Evolutionary conservation across 1,140 invertebrate species (phyloP).

Genomic region (Aphis craccivora): DNA sequence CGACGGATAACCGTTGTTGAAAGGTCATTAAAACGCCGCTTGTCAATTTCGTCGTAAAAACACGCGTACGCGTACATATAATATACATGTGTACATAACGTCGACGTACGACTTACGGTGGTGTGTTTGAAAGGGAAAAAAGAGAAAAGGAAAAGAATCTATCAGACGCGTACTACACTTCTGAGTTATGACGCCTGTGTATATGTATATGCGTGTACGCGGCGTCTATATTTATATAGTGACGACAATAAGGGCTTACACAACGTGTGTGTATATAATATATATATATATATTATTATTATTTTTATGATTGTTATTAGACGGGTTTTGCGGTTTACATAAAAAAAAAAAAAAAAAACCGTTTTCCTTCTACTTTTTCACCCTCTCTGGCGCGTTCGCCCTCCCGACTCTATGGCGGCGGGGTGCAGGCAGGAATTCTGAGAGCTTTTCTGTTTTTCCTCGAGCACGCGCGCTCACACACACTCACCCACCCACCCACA

Average conservation of each 20-base stretch:
- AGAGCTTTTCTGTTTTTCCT: constrained; percentile 37
- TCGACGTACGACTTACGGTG: neutral
- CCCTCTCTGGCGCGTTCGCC: neutral
- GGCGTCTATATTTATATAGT: neutral
- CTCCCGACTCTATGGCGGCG: neutral
- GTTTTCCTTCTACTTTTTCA: neutral
- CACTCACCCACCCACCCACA: neutral
- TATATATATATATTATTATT: neutral
- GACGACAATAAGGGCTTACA: neutral
- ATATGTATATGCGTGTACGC: too few relatives aligned
- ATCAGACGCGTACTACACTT: constrained; percentile 28
- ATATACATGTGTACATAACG: neutral
- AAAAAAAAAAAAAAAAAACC: neutral
- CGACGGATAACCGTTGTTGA: constrained; percentile 9
- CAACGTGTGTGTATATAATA: neutral
- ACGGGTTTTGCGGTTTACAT: constrained; percentile 42
- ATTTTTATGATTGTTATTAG: constrained; percentile 43
- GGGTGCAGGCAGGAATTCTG: neutral
- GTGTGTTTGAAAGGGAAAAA: constrained; percentile 19
- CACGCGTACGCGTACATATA: neutral
- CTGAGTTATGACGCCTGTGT: too few relatives aligned
- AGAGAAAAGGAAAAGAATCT: neutral
- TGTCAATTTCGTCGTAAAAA: constrained; percentile 24
- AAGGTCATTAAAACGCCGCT: constrained; percentile 40
- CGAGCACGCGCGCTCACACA: neutral